Conservation (phyloP, 2,888 invertebrate genomes). For the Tachina grossa region DNA sequence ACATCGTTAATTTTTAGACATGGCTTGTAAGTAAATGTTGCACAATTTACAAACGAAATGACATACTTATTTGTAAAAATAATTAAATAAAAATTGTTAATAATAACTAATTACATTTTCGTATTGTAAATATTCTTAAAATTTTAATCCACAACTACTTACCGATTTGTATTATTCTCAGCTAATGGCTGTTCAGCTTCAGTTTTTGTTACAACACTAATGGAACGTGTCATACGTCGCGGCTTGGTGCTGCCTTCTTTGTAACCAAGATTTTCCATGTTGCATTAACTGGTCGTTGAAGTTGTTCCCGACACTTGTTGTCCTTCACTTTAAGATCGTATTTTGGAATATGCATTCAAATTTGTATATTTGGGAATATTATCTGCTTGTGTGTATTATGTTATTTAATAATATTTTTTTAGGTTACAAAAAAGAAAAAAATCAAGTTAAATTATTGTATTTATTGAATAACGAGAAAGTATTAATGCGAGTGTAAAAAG, state of each 20-base stretch:
- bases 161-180: constrained; percentile 81
- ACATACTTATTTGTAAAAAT: background rate
- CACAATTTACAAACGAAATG: background rate
- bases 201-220: constrained; percentile 82
- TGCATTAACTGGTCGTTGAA: constrained; percentile 48
- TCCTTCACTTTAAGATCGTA: constrained; percentile 62
- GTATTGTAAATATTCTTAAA: background rate
- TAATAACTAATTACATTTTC: background rate
- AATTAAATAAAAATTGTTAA: constrained; percentile 2
- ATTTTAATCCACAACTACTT: constrained; percentile 67
- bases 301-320: constrained; percentile 60
- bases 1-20: too few relatives aligned
- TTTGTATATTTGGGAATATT: constrained; percentile 42
- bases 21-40: background rate
- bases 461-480: constrained; percentile 11
- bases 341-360: constrained; percentile 62
- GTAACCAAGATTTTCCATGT: constrained; percentile 87
- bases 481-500: background rate
- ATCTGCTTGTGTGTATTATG: constrained; percentile 2
- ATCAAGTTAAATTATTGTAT: constrained; percentile 1
- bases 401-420: constrained; percentile 4
- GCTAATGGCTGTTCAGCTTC: constrained; percentile 82
- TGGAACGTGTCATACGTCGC: constrained; percentile 82
- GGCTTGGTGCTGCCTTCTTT: constrained; percentile 84
- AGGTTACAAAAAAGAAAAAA: constrained; percentile 17